phyloP scores from a whole-genome alignment of 53 echinoderm and acorn worm species.

The Antedon mediterranea region DNA sequence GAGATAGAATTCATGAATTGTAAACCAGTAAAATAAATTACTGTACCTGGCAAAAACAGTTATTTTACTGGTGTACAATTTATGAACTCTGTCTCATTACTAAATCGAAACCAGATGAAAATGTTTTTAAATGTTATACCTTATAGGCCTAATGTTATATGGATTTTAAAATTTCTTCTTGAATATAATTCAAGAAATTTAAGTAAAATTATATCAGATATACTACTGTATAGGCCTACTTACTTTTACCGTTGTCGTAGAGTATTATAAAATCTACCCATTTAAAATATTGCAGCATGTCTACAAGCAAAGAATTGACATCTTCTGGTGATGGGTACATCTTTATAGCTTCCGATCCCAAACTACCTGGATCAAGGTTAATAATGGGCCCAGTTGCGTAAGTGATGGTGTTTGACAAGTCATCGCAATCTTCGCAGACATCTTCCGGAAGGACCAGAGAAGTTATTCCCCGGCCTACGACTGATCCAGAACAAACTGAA shows the following conservation, averaged over 20 bases:
- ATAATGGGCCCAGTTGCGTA: constrained; percentile 34
- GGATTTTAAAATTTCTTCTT: too few species aligned
- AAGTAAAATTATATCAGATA: too few species aligned
- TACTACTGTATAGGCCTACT: background rate
- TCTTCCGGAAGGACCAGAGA: constrained; percentile 44
- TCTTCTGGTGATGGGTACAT: constrained; percentile 38
- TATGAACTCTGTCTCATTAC: too few species aligned
- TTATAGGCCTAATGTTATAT: too few species aligned
- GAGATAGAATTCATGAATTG: too few species aligned
- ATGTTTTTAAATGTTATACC: too few species aligned
- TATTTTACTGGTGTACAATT: too few species aligned
- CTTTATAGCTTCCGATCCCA: constrained; percentile 31
- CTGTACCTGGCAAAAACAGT: too few species aligned
- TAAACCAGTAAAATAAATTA: too few species aligned
- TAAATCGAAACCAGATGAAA: too few species aligned
- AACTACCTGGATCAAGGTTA: constrained; percentile 26
- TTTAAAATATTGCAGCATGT: constrained; percentile 31
- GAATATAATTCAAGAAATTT: too few species aligned
- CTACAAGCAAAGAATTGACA: constrained; percentile 19
- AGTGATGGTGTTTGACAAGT: constrained; percentile 21
- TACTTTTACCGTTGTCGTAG: constrained; percentile 39
- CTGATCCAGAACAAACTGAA: background rate
- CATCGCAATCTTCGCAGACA: constrained; percentile 39
- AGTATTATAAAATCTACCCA: constrained; percentile 36
- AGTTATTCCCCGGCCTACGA: background rate